Evolutionary conservation across 2,113 vertebrate species (phyloP).

Genomic region (Petaurus breviceps): DNA sequence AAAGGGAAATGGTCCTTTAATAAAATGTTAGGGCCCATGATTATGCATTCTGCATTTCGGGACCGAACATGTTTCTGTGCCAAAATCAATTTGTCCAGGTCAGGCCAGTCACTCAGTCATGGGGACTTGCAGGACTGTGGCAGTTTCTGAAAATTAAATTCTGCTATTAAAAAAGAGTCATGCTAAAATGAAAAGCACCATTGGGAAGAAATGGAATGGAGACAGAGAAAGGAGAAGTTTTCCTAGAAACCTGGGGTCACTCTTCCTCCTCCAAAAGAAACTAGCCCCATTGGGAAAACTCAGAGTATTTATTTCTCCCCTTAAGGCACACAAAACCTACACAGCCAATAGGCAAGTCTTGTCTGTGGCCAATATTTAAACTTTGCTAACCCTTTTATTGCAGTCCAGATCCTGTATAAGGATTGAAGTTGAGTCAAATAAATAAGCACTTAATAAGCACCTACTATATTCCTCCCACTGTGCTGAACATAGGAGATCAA

Average conservation of each 20-base stretch:
- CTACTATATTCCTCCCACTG: not conserved
- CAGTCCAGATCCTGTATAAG: not conserved
- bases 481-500: not conserved
- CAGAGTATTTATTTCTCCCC: not conserved
- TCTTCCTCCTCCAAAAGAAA: not conserved
- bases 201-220: constrained; percentile 3
- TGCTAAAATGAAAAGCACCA: constrained; percentile 15
- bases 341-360: not conserved
- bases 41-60: constrained; percentile 12
- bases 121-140: constrained; percentile 35
- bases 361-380: constrained; percentile 20
- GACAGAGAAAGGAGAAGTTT: not conserved
- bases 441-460: not conserved
- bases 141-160: constrained; percentile 27
- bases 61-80: constrained; percentile 22
- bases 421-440: constrained; percentile 29
- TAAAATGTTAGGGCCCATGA: constrained; percentile 46
- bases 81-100: constrained; percentile 31
- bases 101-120: constrained; percentile 35
- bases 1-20: constrained; percentile 51
- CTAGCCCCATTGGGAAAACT: not conserved
- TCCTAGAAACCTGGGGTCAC: not conserved
- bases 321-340: not conserved
- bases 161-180: not conserved
- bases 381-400: constrained; percentile 24